phyloP scores from a whole-genome alignment of 2,113 vertebrate genomes.

The Aptenodytes patagonicus region DNA sequence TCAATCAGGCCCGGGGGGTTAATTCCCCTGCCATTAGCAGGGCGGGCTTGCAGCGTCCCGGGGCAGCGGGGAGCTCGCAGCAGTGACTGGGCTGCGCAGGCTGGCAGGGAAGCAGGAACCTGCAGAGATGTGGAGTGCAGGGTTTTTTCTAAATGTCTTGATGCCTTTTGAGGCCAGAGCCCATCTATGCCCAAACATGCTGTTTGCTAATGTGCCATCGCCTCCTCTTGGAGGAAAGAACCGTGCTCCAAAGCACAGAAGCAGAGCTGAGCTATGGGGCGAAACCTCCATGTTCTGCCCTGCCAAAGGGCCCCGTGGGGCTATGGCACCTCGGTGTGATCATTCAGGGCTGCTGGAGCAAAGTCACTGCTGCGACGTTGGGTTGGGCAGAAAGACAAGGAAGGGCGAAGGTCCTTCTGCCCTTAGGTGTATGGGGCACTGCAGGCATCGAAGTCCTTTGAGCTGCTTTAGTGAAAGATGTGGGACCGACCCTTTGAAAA shows the following conservation, averaged over 20 bases:
- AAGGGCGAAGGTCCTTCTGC: not conserved
- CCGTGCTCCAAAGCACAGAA: not conserved
- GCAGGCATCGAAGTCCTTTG: not conserved
- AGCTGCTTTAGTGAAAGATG: not conserved
- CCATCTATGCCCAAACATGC: not conserved
- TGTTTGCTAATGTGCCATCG: not conserved
- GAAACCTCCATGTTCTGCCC: not conserved
- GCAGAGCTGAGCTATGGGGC: not conserved
- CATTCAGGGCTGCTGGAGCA: not conserved
- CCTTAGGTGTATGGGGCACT: not conserved
- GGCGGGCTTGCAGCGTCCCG: rapidly evolving
- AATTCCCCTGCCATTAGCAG: not conserved
- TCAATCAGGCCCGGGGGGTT: not conserved
- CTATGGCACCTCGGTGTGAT: not conserved
- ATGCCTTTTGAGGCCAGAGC: not conserved
- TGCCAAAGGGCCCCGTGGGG: not conserved
- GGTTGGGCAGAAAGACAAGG: not conserved
- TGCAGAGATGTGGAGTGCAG: not conserved
- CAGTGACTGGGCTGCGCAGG: rapidly evolving
- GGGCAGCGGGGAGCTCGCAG: rapidly evolving
- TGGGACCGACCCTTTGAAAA: not conserved
- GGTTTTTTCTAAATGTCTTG: not conserved
- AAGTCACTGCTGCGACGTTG: not conserved
- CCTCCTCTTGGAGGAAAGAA: not conserved
- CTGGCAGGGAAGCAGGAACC: not conserved